A percentile compares a stretch with the other conserved stretches of the same genome.
These are phyloP conservation scores for Zophobas atratus DNA, from an alignment of 1,140 invertebrate genomes.

Conservation along the genomic window DNA sequence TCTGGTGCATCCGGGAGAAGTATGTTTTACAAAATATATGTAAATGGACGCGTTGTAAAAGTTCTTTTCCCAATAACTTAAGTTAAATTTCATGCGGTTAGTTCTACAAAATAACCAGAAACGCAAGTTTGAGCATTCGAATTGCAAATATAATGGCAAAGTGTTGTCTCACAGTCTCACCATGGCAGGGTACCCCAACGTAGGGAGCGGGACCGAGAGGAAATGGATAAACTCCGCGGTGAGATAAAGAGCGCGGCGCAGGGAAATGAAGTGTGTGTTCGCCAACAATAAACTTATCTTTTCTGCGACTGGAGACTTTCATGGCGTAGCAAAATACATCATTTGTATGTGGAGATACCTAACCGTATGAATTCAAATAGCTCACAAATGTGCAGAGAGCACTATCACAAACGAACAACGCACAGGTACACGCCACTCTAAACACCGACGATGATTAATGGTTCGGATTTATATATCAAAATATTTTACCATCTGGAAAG, in stretches of 20 bases:
- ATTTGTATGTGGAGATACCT: slow-evolving; percentile 61
- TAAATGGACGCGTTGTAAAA: slow-evolving; percentile 53
- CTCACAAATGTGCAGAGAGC: slow-evolving; percentile 53
- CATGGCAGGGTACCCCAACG: slow-evolving; percentile 4
- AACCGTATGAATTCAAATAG: slow-evolving; percentile 58
- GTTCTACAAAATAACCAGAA: slow-evolving; percentile 53
- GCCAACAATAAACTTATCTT: slow-evolving; percentile 64
- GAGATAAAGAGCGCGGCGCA: slow-evolving; percentile 61
- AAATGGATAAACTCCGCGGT: slow-evolving; percentile 64
- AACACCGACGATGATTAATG: slow-evolving; percentile 51
- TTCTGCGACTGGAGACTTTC: slow-evolving; percentile 62
- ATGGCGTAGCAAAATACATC: slow-evolving; percentile 62
- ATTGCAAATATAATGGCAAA: slow-evolving; percentile 63
- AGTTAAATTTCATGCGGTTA: slow-evolving; percentile 57
- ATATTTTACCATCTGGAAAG: slow-evolving; percentile 50
- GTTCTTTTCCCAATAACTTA: slow-evolving; percentile 55
- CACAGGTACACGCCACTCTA: slow-evolving; percentile 44
- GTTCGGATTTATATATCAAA: slow-evolving; percentile 51
- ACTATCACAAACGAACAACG: slow-evolving; percentile 39
- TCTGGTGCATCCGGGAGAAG: background rate
- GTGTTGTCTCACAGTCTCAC: slow-evolving; percentile 54
- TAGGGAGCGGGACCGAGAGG: slow-evolving; percentile 59
- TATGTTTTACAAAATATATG: slow-evolving; percentile 48
- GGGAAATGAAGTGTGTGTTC: slow-evolving; percentile 65
- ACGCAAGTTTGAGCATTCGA: slow-evolving; percentile 57